phyloP scores from a whole-genome alignment of 2,888 invertebrate genomes.

The Rutpela maculata region DNA sequence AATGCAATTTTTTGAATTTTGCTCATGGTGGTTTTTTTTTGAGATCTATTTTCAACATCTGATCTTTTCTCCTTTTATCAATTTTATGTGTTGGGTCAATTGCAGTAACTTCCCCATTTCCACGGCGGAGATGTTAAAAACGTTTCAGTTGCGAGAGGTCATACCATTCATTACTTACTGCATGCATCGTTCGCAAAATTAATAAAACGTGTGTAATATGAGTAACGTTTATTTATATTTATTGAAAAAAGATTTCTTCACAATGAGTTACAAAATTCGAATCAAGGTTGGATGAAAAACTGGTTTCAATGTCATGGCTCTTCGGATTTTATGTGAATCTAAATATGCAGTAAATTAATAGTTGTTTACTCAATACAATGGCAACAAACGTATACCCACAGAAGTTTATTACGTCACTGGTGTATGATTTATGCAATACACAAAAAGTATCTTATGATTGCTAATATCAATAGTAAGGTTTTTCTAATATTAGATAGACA shows the following conservation, averaged over 20 bases:
- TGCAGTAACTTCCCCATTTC: too few species aligned
- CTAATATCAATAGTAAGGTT: not conserved
- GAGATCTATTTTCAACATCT: too few species aligned
- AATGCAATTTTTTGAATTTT: too few species aligned
- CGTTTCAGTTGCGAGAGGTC: too few species aligned
- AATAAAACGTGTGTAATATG: not conserved
- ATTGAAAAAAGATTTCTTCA: slow-evolving; percentile 11
- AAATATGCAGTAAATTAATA: slow-evolving; percentile 5
- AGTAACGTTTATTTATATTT: not conserved
- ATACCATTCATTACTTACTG: too few species aligned
- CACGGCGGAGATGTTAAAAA: too few species aligned
- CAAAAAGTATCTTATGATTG: not conserved
- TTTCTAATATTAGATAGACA: not conserved
- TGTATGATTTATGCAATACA: not conserved
- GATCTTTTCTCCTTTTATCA: too few species aligned
- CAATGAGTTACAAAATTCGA: slow-evolving; percentile 21
- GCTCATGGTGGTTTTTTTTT: too few species aligned
- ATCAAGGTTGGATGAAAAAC: slow-evolving; percentile 31
- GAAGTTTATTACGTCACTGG: slow-evolving; percentile 21
- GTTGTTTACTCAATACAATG: not conserved
- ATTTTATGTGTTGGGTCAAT: too few species aligned
- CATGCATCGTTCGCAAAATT: not conserved
- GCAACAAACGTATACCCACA: not conserved
- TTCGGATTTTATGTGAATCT: slow-evolving; percentile 13
- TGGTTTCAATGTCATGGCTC: slow-evolving; percentile 37